Evolutionary conservation across 2,797 vertebrate species (phyloP).

Genomic region (Acomys russatus): DNA sequence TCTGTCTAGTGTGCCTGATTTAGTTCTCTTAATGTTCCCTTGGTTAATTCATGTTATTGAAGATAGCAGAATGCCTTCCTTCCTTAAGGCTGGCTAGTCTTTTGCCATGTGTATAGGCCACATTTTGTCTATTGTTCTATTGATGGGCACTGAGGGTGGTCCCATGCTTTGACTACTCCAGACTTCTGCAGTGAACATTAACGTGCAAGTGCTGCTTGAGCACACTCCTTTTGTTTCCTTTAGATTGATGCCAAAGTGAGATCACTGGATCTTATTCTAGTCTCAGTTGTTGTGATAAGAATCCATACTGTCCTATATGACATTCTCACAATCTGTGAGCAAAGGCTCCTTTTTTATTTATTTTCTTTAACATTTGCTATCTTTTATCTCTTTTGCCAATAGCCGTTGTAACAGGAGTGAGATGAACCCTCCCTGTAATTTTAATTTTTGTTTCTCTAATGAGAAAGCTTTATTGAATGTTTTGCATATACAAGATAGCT

Average conservation of each 20-base stretch:
- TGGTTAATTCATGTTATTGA: background rate
- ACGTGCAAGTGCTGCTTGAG: background rate
- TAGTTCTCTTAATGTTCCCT: background rate
- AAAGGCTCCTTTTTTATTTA: background rate
- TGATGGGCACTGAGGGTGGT: background rate
- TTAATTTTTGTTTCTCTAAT: slow-evolving; percentile 4
- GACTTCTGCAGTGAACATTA: background rate
- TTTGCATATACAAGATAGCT: background rate
- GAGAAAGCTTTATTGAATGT: background rate
- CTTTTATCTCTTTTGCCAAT: background rate
- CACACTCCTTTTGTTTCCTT: background rate
- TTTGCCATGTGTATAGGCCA: background rate
- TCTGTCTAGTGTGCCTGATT: background rate
- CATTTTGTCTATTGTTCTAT: background rate
- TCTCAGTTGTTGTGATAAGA: background rate
- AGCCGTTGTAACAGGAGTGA: background rate
- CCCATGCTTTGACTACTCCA: background rate
- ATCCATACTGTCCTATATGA: background rate
- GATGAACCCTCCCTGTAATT: background rate
- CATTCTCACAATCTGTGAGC: background rate
- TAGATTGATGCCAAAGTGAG: background rate
- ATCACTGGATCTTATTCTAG: background rate
- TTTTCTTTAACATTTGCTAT: background rate
- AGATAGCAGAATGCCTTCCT: background rate
- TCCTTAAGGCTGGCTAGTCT: background rate